phyloP scores from a whole-genome alignment of 1,140 invertebrate genomes.

The Sitophilus oryzae region DNA sequence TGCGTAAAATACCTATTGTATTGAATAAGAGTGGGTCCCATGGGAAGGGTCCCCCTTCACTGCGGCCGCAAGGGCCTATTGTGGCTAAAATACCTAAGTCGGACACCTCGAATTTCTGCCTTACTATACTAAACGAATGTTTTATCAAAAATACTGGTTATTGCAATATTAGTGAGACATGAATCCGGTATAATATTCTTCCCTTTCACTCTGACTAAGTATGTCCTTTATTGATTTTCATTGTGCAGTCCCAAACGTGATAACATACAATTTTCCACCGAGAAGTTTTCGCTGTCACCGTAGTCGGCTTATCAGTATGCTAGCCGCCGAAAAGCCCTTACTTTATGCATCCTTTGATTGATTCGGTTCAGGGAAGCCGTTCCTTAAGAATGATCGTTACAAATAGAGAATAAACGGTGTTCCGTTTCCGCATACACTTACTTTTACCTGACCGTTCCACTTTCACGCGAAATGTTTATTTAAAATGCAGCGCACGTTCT shows the following conservation, averaged over 20 bases:
- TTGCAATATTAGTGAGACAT: too few relatives aligned
- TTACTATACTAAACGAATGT: too few relatives aligned
- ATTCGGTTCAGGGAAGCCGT: slow-evolving; percentile 11
- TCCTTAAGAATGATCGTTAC: slow-evolving; percentile 12
- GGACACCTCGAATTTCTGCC: too few relatives aligned
- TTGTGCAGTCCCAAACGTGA: neutral
- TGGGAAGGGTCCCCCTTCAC: too few relatives aligned
- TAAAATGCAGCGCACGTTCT: slow-evolving; percentile 8
- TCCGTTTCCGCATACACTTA: slow-evolving; percentile 8
- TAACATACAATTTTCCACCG: neutral
- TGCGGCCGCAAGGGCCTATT: too few relatives aligned
- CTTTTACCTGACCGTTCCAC: too few relatives aligned
- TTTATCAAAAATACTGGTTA: too few relatives aligned
- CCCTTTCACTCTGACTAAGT: neutral
- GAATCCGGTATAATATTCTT: too few relatives aligned
- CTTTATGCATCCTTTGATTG: slow-evolving; percentile 9
- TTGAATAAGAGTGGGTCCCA: too few relatives aligned
- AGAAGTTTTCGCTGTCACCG: neutral
- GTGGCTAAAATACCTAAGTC: too few relatives aligned
- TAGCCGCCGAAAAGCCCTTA: neutral
- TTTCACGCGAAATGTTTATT: slow-evolving; percentile 14
- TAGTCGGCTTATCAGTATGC: neutral
- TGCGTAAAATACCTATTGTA: too few relatives aligned
- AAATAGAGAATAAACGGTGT: slow-evolving; percentile 18
- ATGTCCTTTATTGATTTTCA: neutral